Base-by-base conservation (phyloP, 2,113 vertebrate genomes). In the Pachypanchax playfairii region DNA sequence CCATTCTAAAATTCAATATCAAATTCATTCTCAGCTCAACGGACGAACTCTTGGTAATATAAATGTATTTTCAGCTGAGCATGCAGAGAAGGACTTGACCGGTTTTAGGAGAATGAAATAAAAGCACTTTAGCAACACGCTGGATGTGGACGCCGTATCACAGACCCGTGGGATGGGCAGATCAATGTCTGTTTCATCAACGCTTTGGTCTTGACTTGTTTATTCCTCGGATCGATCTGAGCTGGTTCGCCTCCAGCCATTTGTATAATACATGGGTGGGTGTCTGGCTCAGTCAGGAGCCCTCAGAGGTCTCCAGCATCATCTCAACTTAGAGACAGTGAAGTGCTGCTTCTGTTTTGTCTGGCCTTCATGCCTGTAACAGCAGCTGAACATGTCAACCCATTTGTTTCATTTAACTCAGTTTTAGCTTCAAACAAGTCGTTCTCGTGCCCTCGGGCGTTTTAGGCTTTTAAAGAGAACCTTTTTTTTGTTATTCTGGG, bases 161-260 rank as follows among this genome's bases (percentile, higher is more conserved):
- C 36, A 52, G 72, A 54, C 79, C 56, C 12, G 3, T 50, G 78
- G 74, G 75, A 78, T 28, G 59, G 20, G 42, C 44, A 7, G 77
- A 87, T 88, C 84, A 80, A 85, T 87, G 80, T 83, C 84, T 73
- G 79, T 80, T 83, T 85, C 84, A 85, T 87, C 84, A 78, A 81
- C 24, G 29, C 80, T 80, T 77, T 59, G 76, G 73, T 75, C 72
- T 76, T 67, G 84, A 88, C 84, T 84, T 82, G 83, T 87, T 89
- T 87, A 84, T 77, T 84, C 72, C 51, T 75, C 8, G 0, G 18
- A 82, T 85, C 38, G 77, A 89, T 86, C 39, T 17, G 39, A 46
- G 50, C 57, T 38, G 68, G 60, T 81, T 53, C 50, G 68, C 77
- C 79, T 77, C 35, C 22, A 22, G 82, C 70, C 73, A 36, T 79